Evolutionary conservation across 2,888 invertebrate species (phyloP).

Genomic region (Sinohyriopsis cumingii): DNA sequence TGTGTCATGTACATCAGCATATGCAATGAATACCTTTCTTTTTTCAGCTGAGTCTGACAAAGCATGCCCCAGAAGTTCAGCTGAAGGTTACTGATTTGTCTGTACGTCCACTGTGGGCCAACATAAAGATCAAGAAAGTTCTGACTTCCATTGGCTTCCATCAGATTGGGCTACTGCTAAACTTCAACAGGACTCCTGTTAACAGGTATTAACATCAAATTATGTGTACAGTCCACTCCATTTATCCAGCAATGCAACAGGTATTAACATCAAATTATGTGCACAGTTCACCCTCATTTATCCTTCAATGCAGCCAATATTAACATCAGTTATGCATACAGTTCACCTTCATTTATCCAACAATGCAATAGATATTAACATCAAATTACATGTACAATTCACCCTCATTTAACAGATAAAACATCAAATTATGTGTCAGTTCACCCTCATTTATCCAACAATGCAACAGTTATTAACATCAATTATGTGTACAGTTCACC

Average conservation of each 20-base stretch:
- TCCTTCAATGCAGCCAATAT: no score
- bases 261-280: constrained; percentile 30
- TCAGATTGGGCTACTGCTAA: constrained; percentile 65
- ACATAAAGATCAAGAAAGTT: constrained; percentile 51
- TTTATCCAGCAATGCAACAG: constrained; percentile 31
- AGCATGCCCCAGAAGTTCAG: constrained; percentile 68
- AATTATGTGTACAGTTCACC: not conserved
- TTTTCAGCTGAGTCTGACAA: constrained; percentile 65
- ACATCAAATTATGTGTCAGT: not conserved
- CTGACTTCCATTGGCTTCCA: constrained; percentile 61
- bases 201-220: constrained; percentile 47
- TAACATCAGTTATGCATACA: no score
- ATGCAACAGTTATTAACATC: constrained; percentile 46
- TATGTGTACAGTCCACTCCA: constrained; percentile 1
- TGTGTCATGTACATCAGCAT: not conserved
- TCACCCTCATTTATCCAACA: not conserved
- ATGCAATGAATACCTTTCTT: not conserved
- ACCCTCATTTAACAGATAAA: constrained; percentile 54
- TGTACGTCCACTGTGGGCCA: constrained; percentile 64
- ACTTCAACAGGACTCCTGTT: constrained; percentile 58
- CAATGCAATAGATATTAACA: no score
- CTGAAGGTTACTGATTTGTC: constrained; percentile 67
- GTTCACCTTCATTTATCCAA: no score
- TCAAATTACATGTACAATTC: no score
- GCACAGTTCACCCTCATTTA: not conserved